phyloP scores from a whole-genome alignment of 30 jellyfish, hydroid and myxozoan genomes.

The Aurelia sp. region DNA sequence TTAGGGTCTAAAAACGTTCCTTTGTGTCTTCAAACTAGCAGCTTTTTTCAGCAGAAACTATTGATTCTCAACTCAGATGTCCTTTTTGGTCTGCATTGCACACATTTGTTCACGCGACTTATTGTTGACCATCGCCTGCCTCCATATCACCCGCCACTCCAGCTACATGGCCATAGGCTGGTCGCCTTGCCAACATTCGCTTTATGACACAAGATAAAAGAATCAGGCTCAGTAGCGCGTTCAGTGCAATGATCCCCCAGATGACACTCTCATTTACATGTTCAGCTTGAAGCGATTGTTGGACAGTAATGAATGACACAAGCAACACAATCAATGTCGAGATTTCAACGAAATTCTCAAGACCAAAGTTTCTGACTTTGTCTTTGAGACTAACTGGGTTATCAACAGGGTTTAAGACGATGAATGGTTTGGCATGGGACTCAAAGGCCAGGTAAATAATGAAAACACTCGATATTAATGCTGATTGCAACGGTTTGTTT shows the following conservation, averaged over 20 bases:
- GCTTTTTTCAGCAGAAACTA: no score
- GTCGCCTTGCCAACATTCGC: conserved; percentile 18
- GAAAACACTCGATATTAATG: conserved; percentile 22
- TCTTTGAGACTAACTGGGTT: neutral
- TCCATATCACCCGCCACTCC: no score
- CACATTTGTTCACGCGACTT: no score
- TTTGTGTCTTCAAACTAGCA: no score
- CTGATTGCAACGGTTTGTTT: conserved; percentile 10
- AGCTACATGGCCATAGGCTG: neutral
- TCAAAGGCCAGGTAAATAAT: conserved; percentile 38
- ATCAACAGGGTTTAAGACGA: neutral
- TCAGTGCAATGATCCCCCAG: conserved; percentile 23
- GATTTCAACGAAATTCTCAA: conserved; percentile 46
- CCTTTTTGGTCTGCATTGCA: no score
- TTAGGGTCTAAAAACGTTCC: no score
- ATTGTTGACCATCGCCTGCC: no score
- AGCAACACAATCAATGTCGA: conserved; percentile 33
- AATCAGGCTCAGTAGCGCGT: neutral
- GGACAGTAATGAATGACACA: conserved; percentile 32
- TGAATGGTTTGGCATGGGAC: conserved; percentile 59
- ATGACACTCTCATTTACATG: conserved; percentile 9
- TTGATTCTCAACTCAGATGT: no score
- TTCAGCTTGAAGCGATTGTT: conserved; percentile 9
- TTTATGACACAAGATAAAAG: conserved; percentile 16
- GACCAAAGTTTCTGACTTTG: conserved; percentile 24